Evolutionary conservation across 1,140 invertebrate species (phyloP).

Genomic region (Cotesia glomerata): DNA sequence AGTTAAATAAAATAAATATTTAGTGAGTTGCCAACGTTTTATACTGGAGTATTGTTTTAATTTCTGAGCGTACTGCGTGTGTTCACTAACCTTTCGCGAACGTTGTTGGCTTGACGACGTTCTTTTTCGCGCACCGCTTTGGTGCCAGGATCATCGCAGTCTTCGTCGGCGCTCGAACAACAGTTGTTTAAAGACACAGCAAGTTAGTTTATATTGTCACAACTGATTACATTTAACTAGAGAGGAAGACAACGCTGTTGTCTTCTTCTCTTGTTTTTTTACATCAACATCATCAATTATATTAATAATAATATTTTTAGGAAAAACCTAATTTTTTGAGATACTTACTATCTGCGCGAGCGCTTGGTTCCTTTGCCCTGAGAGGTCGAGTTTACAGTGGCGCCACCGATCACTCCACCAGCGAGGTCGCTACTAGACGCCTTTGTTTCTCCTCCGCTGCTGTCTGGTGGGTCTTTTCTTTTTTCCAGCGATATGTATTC

Average conservation of each 20-base stretch:
- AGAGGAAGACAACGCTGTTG: conserved; percentile 16
- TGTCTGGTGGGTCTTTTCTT: conserved; percentile 83
- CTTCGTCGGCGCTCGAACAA: conserved; percentile 78
- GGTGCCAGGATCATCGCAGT: conserved; percentile 82
- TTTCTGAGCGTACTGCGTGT: conserved; percentile 58
- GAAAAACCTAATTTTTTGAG: conserved; percentile 26
- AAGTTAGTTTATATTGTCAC: conserved; percentile 49
- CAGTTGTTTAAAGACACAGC: conserved; percentile 62
- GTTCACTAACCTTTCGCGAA: conserved; percentile 89
- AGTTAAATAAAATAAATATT: neutral
- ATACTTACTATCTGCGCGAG: conserved; percentile 79
- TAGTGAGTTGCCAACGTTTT: conserved; percentile 5
- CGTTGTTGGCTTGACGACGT: conserved; percentile 97
- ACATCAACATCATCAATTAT: too few relatives aligned
- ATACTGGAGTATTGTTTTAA: conserved; percentile 32
- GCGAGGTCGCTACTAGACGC: conserved; percentile 69
- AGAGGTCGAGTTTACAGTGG: conserved; percentile 66
- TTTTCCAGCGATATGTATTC: conserved; percentile 74
- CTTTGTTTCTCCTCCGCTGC: conserved; percentile 71
- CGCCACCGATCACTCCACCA: conserved; percentile 61
- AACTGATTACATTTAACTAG: conserved; percentile 16
- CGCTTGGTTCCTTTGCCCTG: conserved; percentile 72
- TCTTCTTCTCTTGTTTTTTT: too few relatives aligned
- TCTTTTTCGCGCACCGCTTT: conserved; percentile 96
- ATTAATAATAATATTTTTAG: too few relatives aligned